These are phyloP conservation scores for Phragmatobia fuliginosa DNA, from an alignment of 2,888 invertebrate species.

Conservation along the genomic window DNA sequence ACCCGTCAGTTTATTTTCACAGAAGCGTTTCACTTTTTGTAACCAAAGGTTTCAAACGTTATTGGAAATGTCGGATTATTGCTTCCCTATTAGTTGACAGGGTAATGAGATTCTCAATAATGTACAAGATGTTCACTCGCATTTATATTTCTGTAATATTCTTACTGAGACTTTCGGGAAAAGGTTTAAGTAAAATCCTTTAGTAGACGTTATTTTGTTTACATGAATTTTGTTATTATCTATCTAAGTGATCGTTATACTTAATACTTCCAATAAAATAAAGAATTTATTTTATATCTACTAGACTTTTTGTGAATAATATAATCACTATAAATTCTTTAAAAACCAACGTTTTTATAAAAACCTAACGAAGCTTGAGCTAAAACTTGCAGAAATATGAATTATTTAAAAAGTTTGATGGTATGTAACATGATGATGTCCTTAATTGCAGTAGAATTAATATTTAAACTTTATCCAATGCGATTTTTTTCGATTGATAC, in stretches of 20 bases:
- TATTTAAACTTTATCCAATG: too few relatives aligned
- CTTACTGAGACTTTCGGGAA: background rate
- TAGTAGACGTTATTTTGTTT: background rate
- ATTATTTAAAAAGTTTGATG: too few relatives aligned
- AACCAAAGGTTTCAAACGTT: slow-evolving; percentile 51
- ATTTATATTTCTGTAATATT: slow-evolving; percentile 1
- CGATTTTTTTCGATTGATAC: too few relatives aligned
- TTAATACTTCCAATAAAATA: background rate
- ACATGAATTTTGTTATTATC: background rate
- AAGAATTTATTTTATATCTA: background rate
- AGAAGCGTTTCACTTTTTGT: slow-evolving; percentile 68
- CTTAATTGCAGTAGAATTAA: too few relatives aligned
- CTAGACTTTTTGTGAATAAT: background rate
- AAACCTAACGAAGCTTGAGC: too few relatives aligned
- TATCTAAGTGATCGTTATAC: background rate
- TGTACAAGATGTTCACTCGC: slow-evolving; percentile 5
- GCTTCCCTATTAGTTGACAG: slow-evolving; percentile 36
- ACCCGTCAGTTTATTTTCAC: slow-evolving; percentile 76
- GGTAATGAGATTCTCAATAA: slow-evolving; percentile 37
- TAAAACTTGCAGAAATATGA: too few relatives aligned
- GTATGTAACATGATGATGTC: too few relatives aligned
- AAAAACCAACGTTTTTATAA: too few relatives aligned
- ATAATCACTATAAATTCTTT: too few relatives aligned
- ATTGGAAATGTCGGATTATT: slow-evolving; percentile 66
- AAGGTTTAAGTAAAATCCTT: background rate